Evolutionary conservation across 2,888 invertebrate genomes (phyloP).

Genomic region (Dolichopus griseipennis): DNA sequence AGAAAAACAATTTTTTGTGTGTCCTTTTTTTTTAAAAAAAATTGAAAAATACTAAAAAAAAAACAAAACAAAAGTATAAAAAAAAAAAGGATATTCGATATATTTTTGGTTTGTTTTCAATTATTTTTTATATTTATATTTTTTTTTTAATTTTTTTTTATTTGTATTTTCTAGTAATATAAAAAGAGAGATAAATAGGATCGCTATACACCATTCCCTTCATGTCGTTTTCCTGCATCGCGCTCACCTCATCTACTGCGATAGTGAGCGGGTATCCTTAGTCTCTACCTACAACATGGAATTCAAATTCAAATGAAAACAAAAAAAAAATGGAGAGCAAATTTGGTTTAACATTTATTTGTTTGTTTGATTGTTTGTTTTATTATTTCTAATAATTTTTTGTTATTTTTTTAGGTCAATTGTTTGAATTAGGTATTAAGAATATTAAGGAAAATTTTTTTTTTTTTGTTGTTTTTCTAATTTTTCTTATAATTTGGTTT

Average conservation of each 20-base stretch:
- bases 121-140: background rate
- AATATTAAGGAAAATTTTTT: background rate
- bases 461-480: background rate
- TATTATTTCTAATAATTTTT: too few species aligned
- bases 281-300: background rate
- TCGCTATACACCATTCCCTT: background rate
- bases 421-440: slow-evolving; percentile 6
- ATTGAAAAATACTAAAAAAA: background rate
- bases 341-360: too few species aligned
- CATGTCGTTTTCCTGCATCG: too few species aligned
- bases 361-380: too few species aligned
- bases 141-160: too few species aligned
- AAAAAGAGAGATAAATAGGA: background rate
- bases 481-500: background rate
- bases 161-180: background rate
- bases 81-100: background rate
- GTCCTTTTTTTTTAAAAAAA: background rate
- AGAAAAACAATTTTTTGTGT: background rate
- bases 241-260: too few species aligned
- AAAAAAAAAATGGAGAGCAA: background rate
- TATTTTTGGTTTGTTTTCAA: slow-evolving; percentile 4
- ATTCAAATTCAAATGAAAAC: background rate
- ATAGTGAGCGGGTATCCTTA: too few species aligned
- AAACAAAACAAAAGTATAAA: background rate
- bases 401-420: background rate